Conservation (phyloP, 2,888 invertebrate species). For the Acanthosepion lycidas region DNA sequence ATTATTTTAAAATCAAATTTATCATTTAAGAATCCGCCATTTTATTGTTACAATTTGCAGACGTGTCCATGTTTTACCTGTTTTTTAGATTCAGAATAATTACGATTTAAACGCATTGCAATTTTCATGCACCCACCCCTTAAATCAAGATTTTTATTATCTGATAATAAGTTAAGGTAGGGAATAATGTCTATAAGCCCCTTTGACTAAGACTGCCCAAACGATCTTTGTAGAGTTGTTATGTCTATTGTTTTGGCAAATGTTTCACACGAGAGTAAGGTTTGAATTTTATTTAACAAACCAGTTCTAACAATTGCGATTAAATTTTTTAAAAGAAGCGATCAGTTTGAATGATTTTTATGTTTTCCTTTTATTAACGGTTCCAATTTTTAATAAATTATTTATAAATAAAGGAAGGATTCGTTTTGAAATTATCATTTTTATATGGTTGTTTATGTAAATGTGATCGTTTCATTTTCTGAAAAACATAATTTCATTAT, state of each 20-base stretch:
- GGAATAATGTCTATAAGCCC: neutral
- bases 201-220: neutral
- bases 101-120: too few species aligned
- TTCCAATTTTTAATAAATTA: too few species aligned
- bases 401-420: too few species aligned
- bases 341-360: neutral
- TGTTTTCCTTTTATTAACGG: neutral
- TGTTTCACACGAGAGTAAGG: neutral
- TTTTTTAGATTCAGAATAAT: neutral
- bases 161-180: slow-evolving; percentile 33
- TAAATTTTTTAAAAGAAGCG: neutral
- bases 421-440: too few species aligned
- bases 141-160: neutral
- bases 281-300: neutral
- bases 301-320: neutral
- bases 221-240: neutral
- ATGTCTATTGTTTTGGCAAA: neutral
- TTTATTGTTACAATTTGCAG: neutral
- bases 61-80: neutral
- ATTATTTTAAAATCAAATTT: neutral
- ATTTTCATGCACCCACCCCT: too few species aligned
- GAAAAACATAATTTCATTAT: too few species aligned
- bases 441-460: too few species aligned
- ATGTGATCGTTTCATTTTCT: too few species aligned
- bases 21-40: neutral